A percentile compares a stretch with the other conserved stretches of the same genome.
Conservation (phyloP, 2,113 vertebrate species). For the Steatornis caripensis region DNA sequence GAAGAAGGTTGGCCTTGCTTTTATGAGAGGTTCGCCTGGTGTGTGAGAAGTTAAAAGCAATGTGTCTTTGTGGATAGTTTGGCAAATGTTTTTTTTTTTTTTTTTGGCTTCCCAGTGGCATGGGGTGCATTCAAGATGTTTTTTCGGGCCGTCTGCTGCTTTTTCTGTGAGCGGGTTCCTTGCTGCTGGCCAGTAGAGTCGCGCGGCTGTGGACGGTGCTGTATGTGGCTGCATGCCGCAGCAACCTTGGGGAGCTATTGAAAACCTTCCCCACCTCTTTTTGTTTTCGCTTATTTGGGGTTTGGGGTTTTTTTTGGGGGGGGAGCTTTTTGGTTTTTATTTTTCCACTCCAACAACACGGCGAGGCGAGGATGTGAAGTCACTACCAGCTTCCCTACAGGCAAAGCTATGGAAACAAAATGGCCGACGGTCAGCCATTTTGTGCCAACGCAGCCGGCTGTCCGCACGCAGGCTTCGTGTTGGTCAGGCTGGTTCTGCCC, state of each 20-base stretch:
- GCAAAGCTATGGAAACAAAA: constrained; percentile 44
- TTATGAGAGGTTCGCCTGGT: not conserved
- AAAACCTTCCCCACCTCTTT: not conserved
- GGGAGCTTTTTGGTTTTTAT: not conserved
- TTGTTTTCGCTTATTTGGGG: not conserved
- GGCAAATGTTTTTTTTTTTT: not conserved
- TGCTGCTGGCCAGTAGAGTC: accelerated
- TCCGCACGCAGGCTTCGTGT: not conserved
- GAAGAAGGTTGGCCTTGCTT: not conserved
- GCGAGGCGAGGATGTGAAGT: accelerated
- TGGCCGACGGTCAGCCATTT: constrained; percentile 65
- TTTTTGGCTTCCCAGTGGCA: not conserved
- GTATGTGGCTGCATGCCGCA: accelerated
- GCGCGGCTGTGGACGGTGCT: accelerated
- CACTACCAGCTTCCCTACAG: not conserved
- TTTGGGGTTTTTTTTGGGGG: not conserved
- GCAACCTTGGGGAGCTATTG: accelerated
- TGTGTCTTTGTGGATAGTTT: not conserved
- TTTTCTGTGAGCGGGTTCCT: not conserved
- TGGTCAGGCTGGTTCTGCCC: not conserved
- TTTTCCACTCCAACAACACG: not conserved
- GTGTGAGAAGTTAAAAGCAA: not conserved
- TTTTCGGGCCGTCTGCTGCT: not conserved
- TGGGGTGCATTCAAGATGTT: not conserved
- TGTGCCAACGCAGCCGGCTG: not conserved